These are phyloP conservation scores for Bellardia bayeri DNA, from an alignment of 2,888 invertebrate genomes.

Conservation along the genomic window DNA sequence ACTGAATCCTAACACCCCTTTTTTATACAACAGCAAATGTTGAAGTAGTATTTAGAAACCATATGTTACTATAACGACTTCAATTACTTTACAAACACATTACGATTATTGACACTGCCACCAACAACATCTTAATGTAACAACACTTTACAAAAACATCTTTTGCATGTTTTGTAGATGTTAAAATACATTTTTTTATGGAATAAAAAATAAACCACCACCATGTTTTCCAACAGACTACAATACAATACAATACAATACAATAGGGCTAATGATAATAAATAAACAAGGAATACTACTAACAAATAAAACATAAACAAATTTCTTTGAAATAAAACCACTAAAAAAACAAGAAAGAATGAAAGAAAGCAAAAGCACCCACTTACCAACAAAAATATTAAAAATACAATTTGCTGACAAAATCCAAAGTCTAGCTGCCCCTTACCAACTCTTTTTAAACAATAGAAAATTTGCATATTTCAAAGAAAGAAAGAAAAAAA, in stretches of 20 bases:
- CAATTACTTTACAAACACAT: slow-evolving; percentile 71
- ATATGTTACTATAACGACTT: slow-evolving; percentile 72
- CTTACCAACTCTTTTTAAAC: neutral
- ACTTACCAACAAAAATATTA: slow-evolving; percentile 28
- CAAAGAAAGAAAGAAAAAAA: neutral
- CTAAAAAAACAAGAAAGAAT: slow-evolving; percentile 6
- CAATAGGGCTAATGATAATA: slow-evolving; percentile 1
- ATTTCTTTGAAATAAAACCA: slow-evolving; percentile 46
- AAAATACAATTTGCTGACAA: slow-evolving; percentile 10
- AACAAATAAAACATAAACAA: slow-evolving; percentile 24
- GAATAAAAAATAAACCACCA: slow-evolving; percentile 19
- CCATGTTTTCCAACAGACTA: neutral
- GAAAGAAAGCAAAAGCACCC: slow-evolving; percentile 26
- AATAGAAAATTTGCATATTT: slow-evolving; percentile 66
- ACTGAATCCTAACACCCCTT: slow-evolving; percentile 29
- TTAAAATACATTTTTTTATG: slow-evolving; percentile 58
- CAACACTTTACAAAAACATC: slow-evolving; percentile 45
- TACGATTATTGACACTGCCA: slow-evolving; percentile 56
- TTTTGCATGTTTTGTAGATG: slow-evolving; percentile 68
- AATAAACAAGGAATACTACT: slow-evolving; percentile 18
- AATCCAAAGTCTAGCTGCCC: slow-evolving; percentile 35
- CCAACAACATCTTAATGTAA: slow-evolving; percentile 41
- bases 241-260: neutral
- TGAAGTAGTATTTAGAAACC: slow-evolving; percentile 45
- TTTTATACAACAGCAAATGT: neutral